Evolutionary conservation across 2,797 vertebrate species (phyloP), one percentile per base, ranked within the genome.

Genomic region (Sebastes nivosus): DNA sequence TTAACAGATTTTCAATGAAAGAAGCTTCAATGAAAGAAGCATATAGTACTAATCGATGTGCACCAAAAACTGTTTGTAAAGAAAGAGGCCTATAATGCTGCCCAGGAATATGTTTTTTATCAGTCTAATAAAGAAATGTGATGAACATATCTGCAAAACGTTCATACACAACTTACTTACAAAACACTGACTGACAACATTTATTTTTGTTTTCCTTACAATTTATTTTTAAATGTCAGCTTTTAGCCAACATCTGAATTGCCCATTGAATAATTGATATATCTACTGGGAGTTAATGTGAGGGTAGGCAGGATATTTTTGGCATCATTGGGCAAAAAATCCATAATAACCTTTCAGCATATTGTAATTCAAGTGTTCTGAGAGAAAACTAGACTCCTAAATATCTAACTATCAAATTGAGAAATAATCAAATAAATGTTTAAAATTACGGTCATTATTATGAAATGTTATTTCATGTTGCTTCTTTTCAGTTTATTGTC

Each of bases 71-170:
- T 32, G 4, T 67, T 58, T 58, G 0, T 9, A 66, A 34, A 36
- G n/a, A n/a, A 30, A 16, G 16, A 46, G 42, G 16, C 0, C 16
- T 3, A 4, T 29, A 38, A 22, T 50, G 14, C n/a, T 50, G 27
- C 8, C 27, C 18, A 20, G 11, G 8, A 6, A 11, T 27, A 5
- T 38, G 2, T 74, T 36, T 34, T 52, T 24, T 20, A 42, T 42
- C 6, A 24, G 20, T 8, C 8, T 18, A 9, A 78, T 30, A 38
- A 24, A 16, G 8, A 36, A 30, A 55, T 9, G 25, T n/a, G 7
- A 71, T 52, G 16, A 22, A 46, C 5, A 8, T 13, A 25, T 60
- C 8, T 22, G 13, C 6, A 64, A 36, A 22, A 58, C 16, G 4
- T 58, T 58, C 5, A 25, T 38, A n/a, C 32, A 25, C 9, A 66